These are phyloP conservation scores for Gobionotothen gibberifrons DNA, from an alignment of 2,797 vertebrate species.

Conservation along the genomic window DNA sequence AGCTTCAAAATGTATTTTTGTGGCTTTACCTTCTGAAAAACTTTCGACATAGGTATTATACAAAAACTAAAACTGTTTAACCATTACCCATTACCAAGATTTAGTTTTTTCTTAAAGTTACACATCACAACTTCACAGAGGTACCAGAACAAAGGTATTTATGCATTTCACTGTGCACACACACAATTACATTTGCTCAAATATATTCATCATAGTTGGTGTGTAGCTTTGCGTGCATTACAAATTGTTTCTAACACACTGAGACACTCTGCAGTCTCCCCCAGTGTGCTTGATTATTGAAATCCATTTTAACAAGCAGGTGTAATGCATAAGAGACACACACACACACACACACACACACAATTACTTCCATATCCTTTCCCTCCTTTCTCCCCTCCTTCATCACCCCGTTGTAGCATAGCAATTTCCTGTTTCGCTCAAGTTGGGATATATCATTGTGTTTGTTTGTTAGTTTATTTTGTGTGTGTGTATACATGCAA, in stretches of 20 bases:
- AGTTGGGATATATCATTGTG: constrained; percentile 27
- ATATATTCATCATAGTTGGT: constrained; percentile 5
- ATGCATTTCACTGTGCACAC: constrained; percentile 4
- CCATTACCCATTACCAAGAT: neutral
- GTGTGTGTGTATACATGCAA: constrained; percentile 4
- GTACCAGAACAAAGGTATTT: neutral
- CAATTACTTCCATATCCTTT: constrained; percentile 26
- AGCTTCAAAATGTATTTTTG: neutral
- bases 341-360: neutral
- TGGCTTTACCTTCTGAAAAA: neutral
- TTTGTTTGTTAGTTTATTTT: constrained; percentile 7
- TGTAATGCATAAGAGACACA: constrained; percentile 27
- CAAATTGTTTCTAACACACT: constrained; percentile 33
- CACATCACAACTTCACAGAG: neutral
- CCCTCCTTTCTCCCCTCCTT: constrained; percentile 8
- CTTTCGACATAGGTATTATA: neutral
- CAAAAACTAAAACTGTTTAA: neutral
- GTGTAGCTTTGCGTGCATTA: constrained; percentile 13
- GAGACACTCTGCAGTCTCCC: constrained; percentile 20
- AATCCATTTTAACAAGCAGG: constrained; percentile 36
- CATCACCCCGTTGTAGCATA: constrained; percentile 22
- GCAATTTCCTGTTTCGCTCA: constrained; percentile 47
- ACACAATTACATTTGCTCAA: neutral
- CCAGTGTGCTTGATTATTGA: constrained; percentile 32
- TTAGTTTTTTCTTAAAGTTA: neutral